Evolutionary conservation across 92 coral and sea anemone species (phyloP).

Genomic region (Diadumene lineata): DNA sequence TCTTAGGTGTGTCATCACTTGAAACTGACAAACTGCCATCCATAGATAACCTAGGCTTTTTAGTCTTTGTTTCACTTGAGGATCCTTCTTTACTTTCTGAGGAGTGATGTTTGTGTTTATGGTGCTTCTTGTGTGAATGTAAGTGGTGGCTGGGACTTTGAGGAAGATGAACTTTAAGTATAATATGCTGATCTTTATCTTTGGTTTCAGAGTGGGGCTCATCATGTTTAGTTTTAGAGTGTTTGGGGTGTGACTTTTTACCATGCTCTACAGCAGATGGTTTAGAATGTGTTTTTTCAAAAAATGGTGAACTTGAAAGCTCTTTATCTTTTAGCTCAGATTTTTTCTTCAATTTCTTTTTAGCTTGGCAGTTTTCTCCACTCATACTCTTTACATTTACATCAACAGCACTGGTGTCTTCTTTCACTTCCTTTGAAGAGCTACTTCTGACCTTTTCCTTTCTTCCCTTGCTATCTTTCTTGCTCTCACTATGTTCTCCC

Average conservation of each 20-base stretch:
- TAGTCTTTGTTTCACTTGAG: slow-evolving; percentile 12
- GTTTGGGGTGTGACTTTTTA: slow-evolving; percentile 47
- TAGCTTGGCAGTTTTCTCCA: not conserved
- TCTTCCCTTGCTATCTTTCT: slow-evolving; percentile 14
- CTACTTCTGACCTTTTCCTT: slow-evolving; percentile 10
- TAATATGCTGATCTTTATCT: slow-evolving; percentile 80
- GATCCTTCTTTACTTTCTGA: slow-evolving; percentile 24
- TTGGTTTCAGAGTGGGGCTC: slow-evolving; percentile 53
- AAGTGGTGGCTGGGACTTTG: slow-evolving; percentile 43
- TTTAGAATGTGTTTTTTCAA: not conserved
- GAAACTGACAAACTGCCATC: slow-evolving; percentile 13
- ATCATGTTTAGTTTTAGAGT: slow-evolving; percentile 63
- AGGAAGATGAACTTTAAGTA: slow-evolving; percentile 83
- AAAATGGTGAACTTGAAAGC: not conserved
- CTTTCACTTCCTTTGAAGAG: not conserved
- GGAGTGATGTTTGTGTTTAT: slow-evolving; percentile 49
- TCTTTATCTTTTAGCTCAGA: not conserved
- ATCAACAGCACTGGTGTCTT: not conserved
- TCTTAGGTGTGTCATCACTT: slow-evolving; percentile 32
- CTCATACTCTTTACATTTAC: not conserved
- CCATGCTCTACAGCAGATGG: slow-evolving; percentile 5
- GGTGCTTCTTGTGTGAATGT: slow-evolving; percentile 31
- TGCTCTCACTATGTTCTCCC: slow-evolving; percentile 10
- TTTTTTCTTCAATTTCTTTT: slow-evolving; percentile 29
- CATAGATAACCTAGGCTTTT: slow-evolving; percentile 22